phyloP scores from a whole-genome alignment of 1,140 invertebrate species.

The Lordiphosa stackelbergi region DNA sequence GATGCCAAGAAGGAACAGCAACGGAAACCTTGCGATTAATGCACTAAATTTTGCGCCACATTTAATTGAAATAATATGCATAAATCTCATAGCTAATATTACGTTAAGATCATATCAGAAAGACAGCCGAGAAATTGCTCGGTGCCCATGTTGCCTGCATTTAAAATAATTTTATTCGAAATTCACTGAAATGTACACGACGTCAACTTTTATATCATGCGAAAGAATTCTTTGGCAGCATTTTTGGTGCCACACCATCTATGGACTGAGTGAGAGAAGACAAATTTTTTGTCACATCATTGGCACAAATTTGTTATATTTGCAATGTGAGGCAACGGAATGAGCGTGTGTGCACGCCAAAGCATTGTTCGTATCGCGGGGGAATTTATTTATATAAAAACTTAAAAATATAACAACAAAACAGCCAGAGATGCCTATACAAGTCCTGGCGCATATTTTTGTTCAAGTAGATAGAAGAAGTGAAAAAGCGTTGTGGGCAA shows the following conservation, averaged over 20 bases:
- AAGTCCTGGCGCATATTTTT: slow-evolving; percentile 64
- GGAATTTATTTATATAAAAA: slow-evolving; percentile 72
- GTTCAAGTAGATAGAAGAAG: slow-evolving; percentile 30
- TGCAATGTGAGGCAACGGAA: slow-evolving; percentile 26
- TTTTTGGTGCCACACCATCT: slow-evolving; percentile 62
- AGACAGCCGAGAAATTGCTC: slow-evolving; percentile 65
- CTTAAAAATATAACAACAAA: slow-evolving; percentile 68
- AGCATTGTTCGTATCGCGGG: slow-evolving; percentile 41
- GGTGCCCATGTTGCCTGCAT: slow-evolving; percentile 1
- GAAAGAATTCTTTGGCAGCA: slow-evolving; percentile 35
- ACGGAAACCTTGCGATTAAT: slow-evolving; percentile 14
- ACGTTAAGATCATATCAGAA: slow-evolving; percentile 67
- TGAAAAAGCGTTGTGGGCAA: slow-evolving; percentile 43
- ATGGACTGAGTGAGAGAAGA: slow-evolving; percentile 57
- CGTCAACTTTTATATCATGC: slow-evolving; percentile 46
- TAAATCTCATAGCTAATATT: slow-evolving; percentile 66
- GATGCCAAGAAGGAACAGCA: slow-evolving; percentile 2
- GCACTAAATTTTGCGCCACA: slow-evolving; percentile 37
- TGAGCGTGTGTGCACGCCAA: slow-evolving; percentile 30
- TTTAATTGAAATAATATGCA: slow-evolving; percentile 57
- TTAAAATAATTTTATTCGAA: slow-evolving; percentile 40
- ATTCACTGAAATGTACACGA: slow-evolving; percentile 61
- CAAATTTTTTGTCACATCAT: slow-evolving; percentile 50
- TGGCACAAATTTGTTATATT: slow-evolving; percentile 49
- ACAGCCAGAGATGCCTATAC: slow-evolving; percentile 62